Conservation (phyloP, 1,140 invertebrate genomes). For the Drosophila nebulosa region DNA sequence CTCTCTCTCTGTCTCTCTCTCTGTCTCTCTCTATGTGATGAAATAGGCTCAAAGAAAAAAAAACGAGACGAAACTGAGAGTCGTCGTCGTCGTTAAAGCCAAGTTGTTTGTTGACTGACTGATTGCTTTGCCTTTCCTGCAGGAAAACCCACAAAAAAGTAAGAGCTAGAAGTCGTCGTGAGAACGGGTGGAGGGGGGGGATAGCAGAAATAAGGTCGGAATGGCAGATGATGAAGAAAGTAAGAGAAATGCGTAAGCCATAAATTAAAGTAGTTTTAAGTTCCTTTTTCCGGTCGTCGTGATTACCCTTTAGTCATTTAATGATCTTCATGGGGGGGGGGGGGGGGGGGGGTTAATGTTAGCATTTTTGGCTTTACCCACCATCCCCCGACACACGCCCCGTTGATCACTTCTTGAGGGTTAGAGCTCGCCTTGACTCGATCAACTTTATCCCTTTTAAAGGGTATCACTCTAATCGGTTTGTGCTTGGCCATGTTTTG, state of each 20-base stretch:
- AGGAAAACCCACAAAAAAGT: background rate
- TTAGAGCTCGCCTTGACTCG: too few species aligned
- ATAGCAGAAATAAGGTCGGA: too few species aligned
- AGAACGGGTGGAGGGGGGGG: too few species aligned
- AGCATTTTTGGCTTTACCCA: too few species aligned
- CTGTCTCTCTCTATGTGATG: background rate
- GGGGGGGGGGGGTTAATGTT: background rate
- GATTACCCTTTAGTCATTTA: background rate
- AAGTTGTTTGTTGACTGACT: slow-evolving; percentile 60
- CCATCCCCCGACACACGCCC: too few species aligned
- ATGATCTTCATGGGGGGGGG: too few species aligned
- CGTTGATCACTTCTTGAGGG: too few species aligned
- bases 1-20: background rate
- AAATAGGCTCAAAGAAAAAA: background rate
- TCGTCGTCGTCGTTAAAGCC: slow-evolving; percentile 53
- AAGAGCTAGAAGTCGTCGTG: background rate
- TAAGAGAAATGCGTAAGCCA: slow-evolving; percentile 74
- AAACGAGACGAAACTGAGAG: slow-evolving; percentile 28
- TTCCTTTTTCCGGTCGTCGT: background rate
- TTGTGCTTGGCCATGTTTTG: slow-evolving; percentile 29
- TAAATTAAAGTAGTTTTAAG: slow-evolving; percentile 79
- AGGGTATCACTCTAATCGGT: background rate
- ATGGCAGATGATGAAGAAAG: too few species aligned
- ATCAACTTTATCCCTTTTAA: too few species aligned
- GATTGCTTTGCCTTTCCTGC: slow-evolving; percentile 58